Evolutionary conservation across 1,140 invertebrate genomes (phyloP).

Genomic region (Drosophila ogumai): DNA sequence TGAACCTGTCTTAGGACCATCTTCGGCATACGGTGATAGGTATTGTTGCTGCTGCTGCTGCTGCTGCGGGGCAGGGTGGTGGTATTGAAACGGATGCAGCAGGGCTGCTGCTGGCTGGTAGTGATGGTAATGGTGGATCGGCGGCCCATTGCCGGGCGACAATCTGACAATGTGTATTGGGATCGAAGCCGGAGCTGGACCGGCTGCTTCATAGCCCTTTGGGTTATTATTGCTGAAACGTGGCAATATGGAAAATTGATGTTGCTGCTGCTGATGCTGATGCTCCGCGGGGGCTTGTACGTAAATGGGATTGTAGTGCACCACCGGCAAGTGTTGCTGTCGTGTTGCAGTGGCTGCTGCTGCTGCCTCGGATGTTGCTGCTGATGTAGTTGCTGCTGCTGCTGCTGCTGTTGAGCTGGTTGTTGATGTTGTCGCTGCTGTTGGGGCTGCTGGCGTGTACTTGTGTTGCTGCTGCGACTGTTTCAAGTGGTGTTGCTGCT

Average conservation of each 20-base stretch:
- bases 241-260: slow-evolving; percentile 77
- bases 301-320: slow-evolving; percentile 77
- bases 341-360: slow-evolving; percentile 38
- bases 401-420: slow-evolving; percentile 32
- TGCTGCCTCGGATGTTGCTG: slow-evolving; percentile 20
- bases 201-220: slow-evolving; percentile 57
- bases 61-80: slow-evolving; percentile 20
- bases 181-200: neutral
- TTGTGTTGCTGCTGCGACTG: slow-evolving; percentile 46
- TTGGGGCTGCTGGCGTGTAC: slow-evolving; percentile 44
- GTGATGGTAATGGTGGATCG: slow-evolving; percentile 66
- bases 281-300: slow-evolving; percentile 62
- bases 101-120: slow-evolving; percentile 47
- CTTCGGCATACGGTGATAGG: slow-evolving; percentile 37
- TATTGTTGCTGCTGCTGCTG: slow-evolving; percentile 20
- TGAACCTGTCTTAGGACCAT: slow-evolving; percentile 18
- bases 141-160: slow-evolving; percentile 53
- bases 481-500: slow-evolving; percentile 52
- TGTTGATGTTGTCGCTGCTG: slow-evolving; percentile 48
- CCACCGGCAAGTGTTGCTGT: slow-evolving; percentile 59
- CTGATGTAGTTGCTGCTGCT: slow-evolving; percentile 32
- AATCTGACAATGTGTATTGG: slow-evolving; percentile 73
- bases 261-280: slow-evolving; percentile 61
- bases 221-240: slow-evolving; percentile 77
- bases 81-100: slow-evolving; percentile 46